Base-by-base conservation (phyloP, 2,113 vertebrate genomes). In the Lycaon pictus region DNA sequence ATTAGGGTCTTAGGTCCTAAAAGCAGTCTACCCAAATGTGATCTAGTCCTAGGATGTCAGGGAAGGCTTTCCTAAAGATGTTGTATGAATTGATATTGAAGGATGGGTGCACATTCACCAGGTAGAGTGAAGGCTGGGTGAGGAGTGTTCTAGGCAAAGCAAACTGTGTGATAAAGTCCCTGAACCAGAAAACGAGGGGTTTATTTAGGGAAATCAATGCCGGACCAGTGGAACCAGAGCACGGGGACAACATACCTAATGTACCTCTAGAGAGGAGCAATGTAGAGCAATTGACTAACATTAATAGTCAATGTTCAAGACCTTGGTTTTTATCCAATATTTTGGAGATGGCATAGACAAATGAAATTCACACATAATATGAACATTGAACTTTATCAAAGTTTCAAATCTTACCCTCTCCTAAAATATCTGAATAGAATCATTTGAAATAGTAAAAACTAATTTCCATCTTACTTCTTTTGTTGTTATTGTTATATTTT, bases 181-280 rank as follows among this genome's bases (percentile, higher is more conserved):
- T n/a, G 72, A 37, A 9, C 1, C 65, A 51, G 8, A 37, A 71
- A 62, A 76, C 74, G 2, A 11, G 43, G 53, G 32, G 5, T 2
- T 79, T 29, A 7, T 76, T 83, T 48, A 82, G 32, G 51, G 55
- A 96, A n/a, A 62, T 25, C 62, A 53, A 71, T 22, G 69, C n/a
- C 35, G 43, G 53, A 32, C 22, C 10, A 19, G 12, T 25, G 3
- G 5, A 83, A 25, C 43, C 5, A 0, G 22, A 83, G 19, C 1
- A 37, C 10, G 15, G 25, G 43, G 16, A 37, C 8, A 53, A 58
- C 32, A 11, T 6, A 11, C 0, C 23, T 56, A 32, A 48, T 58
- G 2, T 3, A 0, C 22, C 72, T 48, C 32, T 2, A 7, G 8
- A 76, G 51, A 92, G 22, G 11, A 32, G 0, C 7, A 71, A 0